phyloP scores from a whole-genome alignment of 1,140 invertebrate genomes.

The Nasonia longicornis region DNA sequence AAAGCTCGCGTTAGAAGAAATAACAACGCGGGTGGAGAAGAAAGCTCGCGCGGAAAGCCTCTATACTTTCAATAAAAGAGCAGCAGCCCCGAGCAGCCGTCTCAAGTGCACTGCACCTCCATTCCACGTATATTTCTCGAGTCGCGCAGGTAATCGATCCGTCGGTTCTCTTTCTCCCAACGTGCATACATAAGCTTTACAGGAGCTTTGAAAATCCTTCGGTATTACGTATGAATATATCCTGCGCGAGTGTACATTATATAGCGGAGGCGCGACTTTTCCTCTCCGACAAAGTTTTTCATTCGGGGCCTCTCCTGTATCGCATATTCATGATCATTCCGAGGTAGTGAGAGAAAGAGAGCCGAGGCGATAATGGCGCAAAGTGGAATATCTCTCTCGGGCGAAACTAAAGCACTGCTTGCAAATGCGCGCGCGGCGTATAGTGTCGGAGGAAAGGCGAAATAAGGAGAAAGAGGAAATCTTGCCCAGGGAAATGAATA shows the following conservation, averaged over 20 bases:
- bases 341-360: not conserved
- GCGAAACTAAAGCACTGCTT: slow-evolving; percentile 34
- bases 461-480: slow-evolving; percentile 15
- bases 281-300: slow-evolving; percentile 29
- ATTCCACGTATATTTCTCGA: not conserved
- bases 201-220: not conserved
- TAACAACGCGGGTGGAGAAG: not conserved
- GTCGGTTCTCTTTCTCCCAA: not conserved
- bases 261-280: not conserved
- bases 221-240: slow-evolving; percentile 37
- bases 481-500: slow-evolving; percentile 33
- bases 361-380: slow-evolving; percentile 30
- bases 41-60: not conserved
- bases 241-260: slow-evolving; percentile 7
- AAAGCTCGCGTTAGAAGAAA: not conserved
- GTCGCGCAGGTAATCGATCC: not conserved
- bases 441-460: not conserved
- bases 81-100: not conserved
- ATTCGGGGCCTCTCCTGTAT: not conserved
- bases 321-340: slow-evolving; percentile 38
- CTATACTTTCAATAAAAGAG: not conserved
- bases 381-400: slow-evolving; percentile 20
- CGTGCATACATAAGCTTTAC: not conserved
- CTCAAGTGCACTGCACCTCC: too few relatives aligned
- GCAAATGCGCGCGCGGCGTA: slow-evolving; percentile 15